phyloP scores from a whole-genome alignment of 1,140 invertebrate genomes.

The Arion vulgaris region DNA sequence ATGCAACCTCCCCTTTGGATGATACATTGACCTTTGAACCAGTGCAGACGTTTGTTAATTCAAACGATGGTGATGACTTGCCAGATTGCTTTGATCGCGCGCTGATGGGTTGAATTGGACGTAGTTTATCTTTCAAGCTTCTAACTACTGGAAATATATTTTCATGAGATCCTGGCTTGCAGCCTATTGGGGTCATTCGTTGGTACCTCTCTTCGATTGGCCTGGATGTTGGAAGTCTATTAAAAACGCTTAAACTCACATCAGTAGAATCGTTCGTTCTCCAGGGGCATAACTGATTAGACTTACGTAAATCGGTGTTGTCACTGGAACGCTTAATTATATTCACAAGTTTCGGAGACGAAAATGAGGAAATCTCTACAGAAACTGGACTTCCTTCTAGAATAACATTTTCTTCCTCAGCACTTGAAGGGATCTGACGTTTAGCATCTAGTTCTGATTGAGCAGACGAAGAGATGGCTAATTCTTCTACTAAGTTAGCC shows the following conservation, averaged over 20 bases:
- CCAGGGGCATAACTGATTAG: background rate
- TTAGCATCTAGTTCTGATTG: background rate
- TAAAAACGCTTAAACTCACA: background rate
- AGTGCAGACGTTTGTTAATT: background rate
- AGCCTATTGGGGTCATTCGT: background rate
- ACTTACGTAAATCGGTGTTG: background rate
- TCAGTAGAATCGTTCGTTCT: background rate
- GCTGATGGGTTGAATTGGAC: background rate
- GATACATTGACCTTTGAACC: background rate
- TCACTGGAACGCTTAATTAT: background rate
- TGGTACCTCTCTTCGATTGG: background rate
- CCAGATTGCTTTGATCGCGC: background rate
- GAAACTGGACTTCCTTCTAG: background rate
- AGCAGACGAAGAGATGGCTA: background rate
- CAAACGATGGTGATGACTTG: background rate
- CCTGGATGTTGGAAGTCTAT: background rate
- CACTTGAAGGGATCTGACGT: background rate
- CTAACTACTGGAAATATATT: background rate
- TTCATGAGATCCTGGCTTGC: background rate
- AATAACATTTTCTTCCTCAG: background rate
- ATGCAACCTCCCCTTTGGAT: background rate
- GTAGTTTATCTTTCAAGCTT: background rate
- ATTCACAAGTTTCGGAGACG: background rate
- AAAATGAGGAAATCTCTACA: background rate
- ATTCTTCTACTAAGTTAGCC: background rate